Evolutionary conservation across 2,888 invertebrate genomes (phyloP).

Genomic region (Agrotis clavis): DNA sequence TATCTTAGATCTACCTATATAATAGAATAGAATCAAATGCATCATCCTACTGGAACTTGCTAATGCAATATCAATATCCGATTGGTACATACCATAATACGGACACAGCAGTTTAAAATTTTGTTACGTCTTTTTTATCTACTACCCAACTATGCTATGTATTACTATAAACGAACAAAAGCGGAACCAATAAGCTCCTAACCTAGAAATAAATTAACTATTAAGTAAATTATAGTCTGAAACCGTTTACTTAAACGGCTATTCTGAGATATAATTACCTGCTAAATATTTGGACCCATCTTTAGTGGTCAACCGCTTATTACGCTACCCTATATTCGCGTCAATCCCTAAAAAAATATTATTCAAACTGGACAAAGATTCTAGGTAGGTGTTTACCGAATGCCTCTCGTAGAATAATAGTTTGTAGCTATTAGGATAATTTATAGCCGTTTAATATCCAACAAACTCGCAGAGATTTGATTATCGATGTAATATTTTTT

Average conservation of each 20-base stretch:
- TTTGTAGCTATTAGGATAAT: constrained; percentile 89
- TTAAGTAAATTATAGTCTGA: constrained; percentile 61
- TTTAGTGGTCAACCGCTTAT: constrained; percentile 73
- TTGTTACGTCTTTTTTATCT: neutral
- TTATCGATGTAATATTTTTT: constrained; percentile 87
- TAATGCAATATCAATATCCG: too few relatives aligned
- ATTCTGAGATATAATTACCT: constrained; percentile 65
- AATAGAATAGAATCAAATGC: too few relatives aligned
- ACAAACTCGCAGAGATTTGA: constrained; percentile 85
- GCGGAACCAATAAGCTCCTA: constrained; percentile 43
- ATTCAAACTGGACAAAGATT: constrained; percentile 68
- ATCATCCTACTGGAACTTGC: neutral
- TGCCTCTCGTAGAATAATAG: constrained; percentile 76
- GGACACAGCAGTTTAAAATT: neutral
- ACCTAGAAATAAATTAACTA: constrained; percentile 50
- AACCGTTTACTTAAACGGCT: constrained; percentile 61
- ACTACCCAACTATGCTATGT: constrained; percentile 2
- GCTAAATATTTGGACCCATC: constrained; percentile 73
- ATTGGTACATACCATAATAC: too few relatives aligned
- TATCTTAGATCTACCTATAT: too few relatives aligned
- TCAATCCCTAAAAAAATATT: constrained; percentile 46
- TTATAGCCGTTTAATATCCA: constrained; percentile 89
- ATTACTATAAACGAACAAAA: constrained; percentile 29
- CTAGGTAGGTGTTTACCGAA: constrained; percentile 71
- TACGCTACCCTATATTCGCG: constrained; percentile 65